Evolutionary conservation across 2,888 invertebrate genomes (phyloP), one percentile per base, ranked within the genome.

Genomic region (Acleris laterana): DNA sequence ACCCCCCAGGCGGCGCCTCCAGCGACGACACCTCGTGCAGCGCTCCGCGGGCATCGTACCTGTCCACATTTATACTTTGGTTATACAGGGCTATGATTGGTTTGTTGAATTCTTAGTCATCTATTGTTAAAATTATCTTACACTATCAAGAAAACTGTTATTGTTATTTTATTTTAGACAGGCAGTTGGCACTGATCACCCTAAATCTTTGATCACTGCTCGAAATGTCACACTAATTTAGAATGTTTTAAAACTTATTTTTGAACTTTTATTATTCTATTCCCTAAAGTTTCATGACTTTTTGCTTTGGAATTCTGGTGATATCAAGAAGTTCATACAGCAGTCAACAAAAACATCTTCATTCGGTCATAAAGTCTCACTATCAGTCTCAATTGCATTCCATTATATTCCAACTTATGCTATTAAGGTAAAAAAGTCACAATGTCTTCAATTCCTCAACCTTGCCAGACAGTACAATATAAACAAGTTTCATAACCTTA

Each of bases 11-110:
- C 60, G 96, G 96, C 42, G 96, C 96, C 89, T 98, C 98, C 83
- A 96, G 96, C 38, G 94, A 93, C 60, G 94, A 90, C 79, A 99
- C 93, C 90, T 99, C 99, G 78, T 96, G 96, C 75, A 99, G 94
- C 64, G 98, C 96, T 67, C 98, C 99, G 74, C 99, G 94, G 70
- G 97, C 98, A 93, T 99, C 99, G 92, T 99, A 99, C 94, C 99
- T 99, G 88, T 71, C 73, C 82, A 89, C 72, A 84, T 77, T 82
- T 5, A 61, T 44, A 55, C 16, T 56, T 9, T 17, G 44, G 60
- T 65, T 56, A 65, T 16, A 16, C 9, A 16, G 44, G 5, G 58
- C 2, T 13, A 6, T 20, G 42, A 50, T 32, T 20, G 13, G 13
- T 38, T 19, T 46, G 11, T 13, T 9, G 9, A 9, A 32, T 32